These are phyloP conservation scores for Crypturellus tataupa DNA, from an alignment of 2,797 vertebrate species.

Conservation along the genomic window DNA sequence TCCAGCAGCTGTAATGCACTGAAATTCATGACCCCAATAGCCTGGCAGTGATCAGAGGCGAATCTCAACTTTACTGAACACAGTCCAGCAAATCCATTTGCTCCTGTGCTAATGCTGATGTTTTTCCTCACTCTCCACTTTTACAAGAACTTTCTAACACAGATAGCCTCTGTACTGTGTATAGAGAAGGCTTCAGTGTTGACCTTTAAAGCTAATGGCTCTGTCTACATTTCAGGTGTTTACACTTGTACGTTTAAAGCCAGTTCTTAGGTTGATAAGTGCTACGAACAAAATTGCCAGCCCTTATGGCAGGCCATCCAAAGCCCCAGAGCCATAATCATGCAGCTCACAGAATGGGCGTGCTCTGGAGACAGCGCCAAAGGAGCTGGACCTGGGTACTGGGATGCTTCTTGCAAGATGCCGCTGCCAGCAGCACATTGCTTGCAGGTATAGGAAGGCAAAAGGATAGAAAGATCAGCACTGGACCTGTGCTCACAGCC, in stretches of 20 bases:
- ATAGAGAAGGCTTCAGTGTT: not conserved
- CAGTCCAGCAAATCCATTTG: conserved; percentile 14
- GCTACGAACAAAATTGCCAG: not conserved
- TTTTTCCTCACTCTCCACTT: not conserved
- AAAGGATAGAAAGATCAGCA: not conserved
- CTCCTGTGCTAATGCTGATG: not conserved
- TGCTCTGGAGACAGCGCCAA: not conserved
- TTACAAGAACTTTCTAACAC: not conserved
- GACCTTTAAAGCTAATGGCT: conserved; percentile 41
- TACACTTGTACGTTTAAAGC: not conserved
- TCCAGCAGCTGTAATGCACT: not conserved
- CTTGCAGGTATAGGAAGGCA: not conserved
- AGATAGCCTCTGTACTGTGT: not conserved
- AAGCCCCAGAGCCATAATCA: fast-evolving
- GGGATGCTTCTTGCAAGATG: not conserved
- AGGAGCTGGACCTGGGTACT: not conserved
- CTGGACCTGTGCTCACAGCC: not conserved
- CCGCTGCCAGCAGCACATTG: not conserved
- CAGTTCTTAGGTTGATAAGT: not conserved
- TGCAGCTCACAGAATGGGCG: not conserved
- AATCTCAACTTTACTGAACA: not conserved
- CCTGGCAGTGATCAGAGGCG: not conserved
- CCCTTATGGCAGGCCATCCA: not conserved
- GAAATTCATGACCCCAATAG: not conserved
- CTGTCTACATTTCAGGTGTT: conserved; percentile 6